phyloP scores from a whole-genome alignment of 2,888 invertebrate genomes.

The Drosophila peninsularis region DNA sequence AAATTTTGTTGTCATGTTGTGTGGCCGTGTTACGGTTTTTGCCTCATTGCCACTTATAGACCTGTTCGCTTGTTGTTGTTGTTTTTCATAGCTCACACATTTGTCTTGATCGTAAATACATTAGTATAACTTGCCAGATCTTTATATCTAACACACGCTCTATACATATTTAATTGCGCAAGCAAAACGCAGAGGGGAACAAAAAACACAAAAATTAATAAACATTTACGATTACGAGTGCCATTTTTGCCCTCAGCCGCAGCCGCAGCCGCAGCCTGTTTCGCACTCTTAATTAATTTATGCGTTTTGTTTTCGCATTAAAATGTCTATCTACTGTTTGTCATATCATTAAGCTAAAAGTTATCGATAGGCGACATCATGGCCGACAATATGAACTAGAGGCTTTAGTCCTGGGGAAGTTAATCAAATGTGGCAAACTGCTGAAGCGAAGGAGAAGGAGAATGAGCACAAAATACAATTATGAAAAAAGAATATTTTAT shows the following conservation, averaged over 20 bases:
- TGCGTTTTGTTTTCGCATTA: constrained; percentile 65
- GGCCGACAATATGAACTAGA: constrained; percentile 4
- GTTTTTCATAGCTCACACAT: constrained; percentile 68
- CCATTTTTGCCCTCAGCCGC: constrained; percentile 22
- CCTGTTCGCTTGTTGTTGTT: constrained; percentile 32
- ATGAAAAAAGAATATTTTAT: no score
- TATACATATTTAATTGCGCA: constrained; percentile 54
- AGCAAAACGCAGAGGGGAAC: background rate
- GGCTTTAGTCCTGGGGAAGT: no score
- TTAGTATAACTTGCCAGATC: constrained; percentile 53
- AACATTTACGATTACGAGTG: constrained; percentile 69
- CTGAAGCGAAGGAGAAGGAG: no score
- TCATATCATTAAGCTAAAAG: constrained; percentile 43
- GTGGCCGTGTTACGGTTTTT: constrained; percentile 75
- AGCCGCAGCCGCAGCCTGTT: no score
- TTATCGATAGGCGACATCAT: constrained; percentile 27
- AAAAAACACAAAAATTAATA: constrained; percentile 58
- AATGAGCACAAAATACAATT: no score
- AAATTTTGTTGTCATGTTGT: constrained; percentile 76
- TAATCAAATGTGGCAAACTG: background rate
- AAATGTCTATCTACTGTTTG: constrained; percentile 59
- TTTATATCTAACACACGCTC: constrained; percentile 15
- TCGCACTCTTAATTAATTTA: constrained; percentile 68
- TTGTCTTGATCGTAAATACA: constrained; percentile 75
- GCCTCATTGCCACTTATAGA: constrained; percentile 73